phyloP scores from a whole-genome alignment of 2,797 vertebrate species.

The Knipowitschia caucasica region DNA sequence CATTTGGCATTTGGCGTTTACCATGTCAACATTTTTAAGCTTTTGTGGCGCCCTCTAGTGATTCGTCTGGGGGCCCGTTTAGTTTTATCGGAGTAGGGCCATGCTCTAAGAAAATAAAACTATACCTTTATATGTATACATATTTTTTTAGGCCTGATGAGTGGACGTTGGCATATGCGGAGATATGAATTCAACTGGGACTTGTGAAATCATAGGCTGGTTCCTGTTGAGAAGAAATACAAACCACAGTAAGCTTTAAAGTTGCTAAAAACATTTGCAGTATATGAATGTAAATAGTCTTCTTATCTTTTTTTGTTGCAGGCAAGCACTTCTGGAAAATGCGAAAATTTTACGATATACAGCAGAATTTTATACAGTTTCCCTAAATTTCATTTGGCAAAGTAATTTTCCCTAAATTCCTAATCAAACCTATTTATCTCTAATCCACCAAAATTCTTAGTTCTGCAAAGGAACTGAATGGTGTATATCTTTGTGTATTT shows the following conservation, averaged over 20 bases:
- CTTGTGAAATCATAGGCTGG: slow-evolving; percentile 91
- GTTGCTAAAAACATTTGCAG: neutral
- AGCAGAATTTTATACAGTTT: slow-evolving; percentile 90
- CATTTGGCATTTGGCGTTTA: too few species aligned
- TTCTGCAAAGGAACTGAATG: too few species aligned
- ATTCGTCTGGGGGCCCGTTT: too few species aligned
- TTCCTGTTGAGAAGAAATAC: slow-evolving; percentile 79
- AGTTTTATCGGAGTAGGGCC: too few species aligned
- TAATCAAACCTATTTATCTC: too few species aligned
- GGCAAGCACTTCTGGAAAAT: slow-evolving; percentile 73
- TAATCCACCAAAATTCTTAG: too few species aligned
- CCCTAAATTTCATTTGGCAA: slow-evolving; percentile 86
- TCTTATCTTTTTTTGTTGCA: slow-evolving; percentile 38
- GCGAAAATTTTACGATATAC: slow-evolving; percentile 92
- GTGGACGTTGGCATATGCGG: slow-evolving; percentile 77
- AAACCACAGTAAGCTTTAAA: slow-evolving; percentile 54
- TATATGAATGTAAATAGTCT: neutral
- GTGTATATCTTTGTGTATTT: neutral
- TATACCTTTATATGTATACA: neutral
- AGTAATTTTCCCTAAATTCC: slow-evolving; percentile 73
- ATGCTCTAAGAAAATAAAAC: too few species aligned
- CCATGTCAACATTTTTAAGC: too few species aligned
- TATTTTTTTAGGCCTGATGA: slow-evolving; percentile 79
- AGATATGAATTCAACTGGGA: slow-evolving; percentile 60
- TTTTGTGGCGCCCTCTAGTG: too few species aligned